These are phyloP conservation scores for Centropus bengalensis DNA, from an alignment of 2,113 vertebrate species.

Conservation along the genomic window DNA sequence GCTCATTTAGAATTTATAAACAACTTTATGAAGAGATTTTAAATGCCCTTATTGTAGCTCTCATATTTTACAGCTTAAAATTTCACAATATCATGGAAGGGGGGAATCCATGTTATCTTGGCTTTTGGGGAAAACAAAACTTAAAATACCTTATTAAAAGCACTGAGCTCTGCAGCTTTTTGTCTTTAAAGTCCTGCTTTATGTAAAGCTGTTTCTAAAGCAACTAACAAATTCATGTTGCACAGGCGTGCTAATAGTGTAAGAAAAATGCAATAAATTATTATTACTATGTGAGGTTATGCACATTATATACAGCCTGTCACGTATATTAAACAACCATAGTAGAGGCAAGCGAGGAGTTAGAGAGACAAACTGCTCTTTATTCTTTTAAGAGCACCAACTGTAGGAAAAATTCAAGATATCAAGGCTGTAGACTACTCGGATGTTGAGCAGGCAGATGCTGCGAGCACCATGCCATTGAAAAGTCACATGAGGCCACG, in stretches of 20 bases:
- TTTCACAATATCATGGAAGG: background rate
- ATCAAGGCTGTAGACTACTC: background rate
- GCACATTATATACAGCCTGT: fast-evolving
- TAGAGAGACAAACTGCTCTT: background rate
- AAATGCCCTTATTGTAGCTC: background rate
- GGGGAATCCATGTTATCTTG: background rate
- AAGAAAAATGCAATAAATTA: background rate
- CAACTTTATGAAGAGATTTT: background rate
- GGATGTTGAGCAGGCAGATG: fast-evolving
- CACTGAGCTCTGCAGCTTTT: background rate
- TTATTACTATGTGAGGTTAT: background rate
- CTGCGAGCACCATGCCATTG: background rate
- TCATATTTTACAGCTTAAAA: background rate
- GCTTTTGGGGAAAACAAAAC: background rate
- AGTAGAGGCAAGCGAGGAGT: background rate
- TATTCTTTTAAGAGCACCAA: background rate
- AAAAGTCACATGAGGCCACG: background rate
- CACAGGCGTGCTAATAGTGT: background rate
- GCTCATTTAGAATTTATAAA: background rate
- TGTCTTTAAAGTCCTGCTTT: background rate
- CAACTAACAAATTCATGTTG: background rate
- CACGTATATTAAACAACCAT: background rate
- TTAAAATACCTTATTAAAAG: background rate
- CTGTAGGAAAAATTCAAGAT: background rate
- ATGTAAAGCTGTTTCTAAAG: background rate